phyloP scores from a whole-genome alignment of 2,113 vertebrate species.

The Rhizomys pruinosus region DNA sequence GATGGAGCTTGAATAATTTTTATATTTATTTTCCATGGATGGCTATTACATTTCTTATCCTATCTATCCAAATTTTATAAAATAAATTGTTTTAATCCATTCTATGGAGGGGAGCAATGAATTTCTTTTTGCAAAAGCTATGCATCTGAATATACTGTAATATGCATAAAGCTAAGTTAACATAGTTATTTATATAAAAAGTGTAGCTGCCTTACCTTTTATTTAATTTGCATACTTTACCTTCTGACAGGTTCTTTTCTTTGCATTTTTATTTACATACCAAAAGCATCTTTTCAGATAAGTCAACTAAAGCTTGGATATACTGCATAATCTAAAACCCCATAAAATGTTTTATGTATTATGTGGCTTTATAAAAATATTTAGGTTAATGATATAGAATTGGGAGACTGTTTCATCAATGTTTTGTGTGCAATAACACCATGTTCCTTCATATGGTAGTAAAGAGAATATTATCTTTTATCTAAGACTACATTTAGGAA shows the following conservation, averaged over 20 bases:
- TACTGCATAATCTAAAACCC: slow-evolving; percentile 89
- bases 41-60: slow-evolving; percentile 89
- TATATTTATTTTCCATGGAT: slow-evolving; percentile 91
- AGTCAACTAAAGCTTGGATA: slow-evolving; percentile 90
- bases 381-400: slow-evolving; percentile 86
- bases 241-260: slow-evolving; percentile 90
- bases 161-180: slow-evolving; percentile 91
- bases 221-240: slow-evolving; percentile 91
- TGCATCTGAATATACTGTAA: slow-evolving; percentile 88
- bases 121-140: slow-evolving; percentile 90
- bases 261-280: slow-evolving; percentile 90
- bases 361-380: slow-evolving; percentile 81
- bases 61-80: slow-evolving; percentile 91
- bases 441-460: slow-evolving; percentile 85
- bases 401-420: slow-evolving; percentile 86
- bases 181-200: slow-evolving; percentile 91
- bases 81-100: slow-evolving; percentile 90
- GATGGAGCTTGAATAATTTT: slow-evolving; percentile 91
- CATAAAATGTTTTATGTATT: slow-evolving; percentile 88
- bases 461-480: slow-evolving; percentile 84
- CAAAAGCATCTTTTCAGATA: slow-evolving; percentile 90
- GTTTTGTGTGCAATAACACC: slow-evolving; percentile 83
- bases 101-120: slow-evolving; percentile 88
- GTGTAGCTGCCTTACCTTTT: slow-evolving; percentile 90
- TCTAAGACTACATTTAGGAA: slow-evolving; percentile 81